These are phyloP conservation scores for Acanthoscelides obtectus DNA, from an alignment of 2,888 invertebrate genomes.

Conservation along the genomic window DNA sequence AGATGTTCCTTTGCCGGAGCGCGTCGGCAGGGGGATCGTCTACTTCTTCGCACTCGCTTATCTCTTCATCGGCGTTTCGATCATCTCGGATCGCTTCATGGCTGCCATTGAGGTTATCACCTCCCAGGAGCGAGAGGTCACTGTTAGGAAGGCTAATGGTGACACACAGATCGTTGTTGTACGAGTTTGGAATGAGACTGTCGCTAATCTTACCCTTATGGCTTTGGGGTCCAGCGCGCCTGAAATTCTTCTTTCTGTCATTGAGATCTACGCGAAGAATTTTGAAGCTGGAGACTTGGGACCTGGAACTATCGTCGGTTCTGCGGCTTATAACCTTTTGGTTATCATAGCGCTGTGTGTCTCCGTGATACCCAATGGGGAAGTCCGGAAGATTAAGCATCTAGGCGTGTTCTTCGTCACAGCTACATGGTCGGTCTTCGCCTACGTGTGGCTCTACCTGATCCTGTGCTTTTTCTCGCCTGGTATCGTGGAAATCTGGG, in stretches of 20 bases:
- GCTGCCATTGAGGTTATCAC: slow-evolving; percentile 96
- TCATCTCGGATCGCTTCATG: slow-evolving; percentile 99
- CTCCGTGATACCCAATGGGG: slow-evolving; percentile 83
- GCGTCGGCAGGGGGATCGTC: slow-evolving; percentile 78
- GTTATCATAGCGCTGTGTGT: slow-evolving; percentile 97
- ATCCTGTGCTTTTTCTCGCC: slow-evolving; percentile 86
- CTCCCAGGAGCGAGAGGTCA: slow-evolving; percentile 92
- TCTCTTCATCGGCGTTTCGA: slow-evolving; percentile 97
- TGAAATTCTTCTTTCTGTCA: slow-evolving; percentile 94
- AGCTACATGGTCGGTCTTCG: slow-evolving; percentile 95
- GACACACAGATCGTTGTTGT: slow-evolving; percentile 86
- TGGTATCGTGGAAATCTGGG: slow-evolving; percentile 94
- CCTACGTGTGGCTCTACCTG: slow-evolving; percentile 97
- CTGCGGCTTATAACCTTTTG: slow-evolving; percentile 97
- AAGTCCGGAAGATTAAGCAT: slow-evolving; percentile 92
- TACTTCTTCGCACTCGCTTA: slow-evolving; percentile 89
- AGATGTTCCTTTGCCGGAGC: slow-evolving; percentile 69
- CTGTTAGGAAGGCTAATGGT: slow-evolving; percentile 83
- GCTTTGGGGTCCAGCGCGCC: slow-evolving; percentile 98
- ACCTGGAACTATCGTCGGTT: slow-evolving; percentile 97
- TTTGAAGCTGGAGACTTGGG: slow-evolving; percentile 96
- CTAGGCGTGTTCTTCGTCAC: slow-evolving; percentile 96
- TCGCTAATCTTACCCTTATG: slow-evolving; percentile 97
- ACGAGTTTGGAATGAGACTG: slow-evolving; percentile 98
- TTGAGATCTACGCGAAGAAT: slow-evolving; percentile 93